Conservation (phyloP, 35 echinoderm and acorn worm species). For the Amphiura filiformis region DNA sequence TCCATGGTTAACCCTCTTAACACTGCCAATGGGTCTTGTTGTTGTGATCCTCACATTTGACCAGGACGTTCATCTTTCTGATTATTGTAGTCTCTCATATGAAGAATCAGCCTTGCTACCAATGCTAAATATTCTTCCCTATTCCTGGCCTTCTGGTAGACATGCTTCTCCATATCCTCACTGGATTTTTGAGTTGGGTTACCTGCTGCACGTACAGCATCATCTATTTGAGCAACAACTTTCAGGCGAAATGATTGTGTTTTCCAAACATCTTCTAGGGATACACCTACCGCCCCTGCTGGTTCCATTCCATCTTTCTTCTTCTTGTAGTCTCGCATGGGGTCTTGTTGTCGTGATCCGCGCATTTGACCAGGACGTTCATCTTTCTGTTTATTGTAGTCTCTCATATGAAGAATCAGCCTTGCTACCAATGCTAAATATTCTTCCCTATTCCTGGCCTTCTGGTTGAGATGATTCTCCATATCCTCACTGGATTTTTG, state of each 20-base stretch:
- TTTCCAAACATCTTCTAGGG: not conserved
- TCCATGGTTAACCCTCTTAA: not conserved
- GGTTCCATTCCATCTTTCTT: not conserved
- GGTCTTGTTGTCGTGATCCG: too few species aligned
- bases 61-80: too few species aligned
- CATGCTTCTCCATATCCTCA: conserved; percentile 57
- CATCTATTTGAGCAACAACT: not conserved
- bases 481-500: conserved; percentile 48
- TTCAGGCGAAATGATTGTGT: not conserved
- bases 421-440: not conserved
- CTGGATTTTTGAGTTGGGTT: conserved; percentile 61
- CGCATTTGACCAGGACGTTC: too few species aligned
- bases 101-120: not conserved
- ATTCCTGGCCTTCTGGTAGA: conserved; percentile 54
- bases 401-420: not conserved
- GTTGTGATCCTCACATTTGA: too few species aligned
- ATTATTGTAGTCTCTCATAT: not conserved
- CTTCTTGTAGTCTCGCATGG: too few species aligned
- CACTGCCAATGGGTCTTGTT: not conserved
- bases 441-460: conserved; percentile 46
- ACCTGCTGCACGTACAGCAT: not conserved
- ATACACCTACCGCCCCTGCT: not conserved
- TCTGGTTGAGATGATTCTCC: conserved; percentile 60
- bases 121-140: conserved; percentile 13
- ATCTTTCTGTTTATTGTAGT: not conserved